Conservation (phyloP, 2,797 vertebrate species). For the Scolopax bukidnonensis region DNA sequence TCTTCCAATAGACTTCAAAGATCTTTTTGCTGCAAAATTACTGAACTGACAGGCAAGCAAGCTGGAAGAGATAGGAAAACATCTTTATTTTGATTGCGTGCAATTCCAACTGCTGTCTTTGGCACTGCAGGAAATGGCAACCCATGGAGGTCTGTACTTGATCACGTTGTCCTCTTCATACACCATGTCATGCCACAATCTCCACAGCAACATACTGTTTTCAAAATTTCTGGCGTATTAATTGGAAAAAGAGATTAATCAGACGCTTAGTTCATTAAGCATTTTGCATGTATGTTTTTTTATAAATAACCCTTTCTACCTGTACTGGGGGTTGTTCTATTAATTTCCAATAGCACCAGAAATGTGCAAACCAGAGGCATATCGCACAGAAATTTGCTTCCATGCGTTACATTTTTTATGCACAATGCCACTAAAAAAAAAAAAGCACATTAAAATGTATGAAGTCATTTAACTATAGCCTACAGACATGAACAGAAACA, state of each 20-base stretch:
- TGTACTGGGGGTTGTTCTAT: not conserved
- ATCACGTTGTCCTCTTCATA: not conserved
- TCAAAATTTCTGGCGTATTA: not conserved
- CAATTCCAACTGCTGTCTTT: not conserved
- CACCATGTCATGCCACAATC: not conserved
- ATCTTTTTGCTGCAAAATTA: not conserved
- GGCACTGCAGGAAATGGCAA: not conserved
- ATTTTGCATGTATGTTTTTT: not conserved
- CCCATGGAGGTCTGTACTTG: not conserved
- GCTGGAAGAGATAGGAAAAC: not conserved
- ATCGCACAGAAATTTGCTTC: not conserved
- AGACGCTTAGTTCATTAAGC: not conserved
- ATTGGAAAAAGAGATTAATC: not conserved
- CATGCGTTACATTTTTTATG: not conserved
- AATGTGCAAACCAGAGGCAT: not conserved
- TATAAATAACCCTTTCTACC: not conserved
- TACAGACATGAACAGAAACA: not conserved
- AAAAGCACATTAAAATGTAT: not conserved
- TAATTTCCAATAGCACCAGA: not conserved
- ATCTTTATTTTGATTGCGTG: not conserved
- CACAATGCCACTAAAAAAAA: not conserved
- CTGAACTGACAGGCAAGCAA: not conserved
- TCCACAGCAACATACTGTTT: not conserved
- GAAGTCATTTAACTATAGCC: not conserved
- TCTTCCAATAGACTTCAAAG: not conserved